phyloP scores from a whole-genome alignment of 2,797 vertebrate species.

The Poecilia wingei region DNA sequence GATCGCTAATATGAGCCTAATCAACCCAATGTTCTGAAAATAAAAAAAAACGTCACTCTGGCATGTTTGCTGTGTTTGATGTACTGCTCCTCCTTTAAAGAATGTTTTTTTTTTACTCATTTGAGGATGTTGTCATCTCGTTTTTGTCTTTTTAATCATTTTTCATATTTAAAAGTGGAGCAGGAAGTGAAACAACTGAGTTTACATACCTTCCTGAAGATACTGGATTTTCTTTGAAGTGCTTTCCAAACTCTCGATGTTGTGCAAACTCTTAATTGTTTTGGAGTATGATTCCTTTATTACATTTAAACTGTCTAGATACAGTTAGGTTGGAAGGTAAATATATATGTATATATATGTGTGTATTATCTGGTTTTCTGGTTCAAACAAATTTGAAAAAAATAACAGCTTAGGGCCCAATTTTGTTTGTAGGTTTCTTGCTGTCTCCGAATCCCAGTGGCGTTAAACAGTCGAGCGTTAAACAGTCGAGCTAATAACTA shows the following conservation, averaged over 20 bases:
- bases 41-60: neutral
- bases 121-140: neutral
- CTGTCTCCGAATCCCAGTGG: neutral
- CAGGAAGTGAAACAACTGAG: neutral
- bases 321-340: too few relatives aligned
- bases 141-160: neutral
- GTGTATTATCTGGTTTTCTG: neutral
- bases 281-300: too few relatives aligned
- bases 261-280: too few relatives aligned
- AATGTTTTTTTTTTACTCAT: neutral
- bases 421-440: neutral
- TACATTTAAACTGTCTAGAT: too few relatives aligned
- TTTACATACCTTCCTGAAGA: neutral
- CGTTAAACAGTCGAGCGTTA: too few relatives aligned
- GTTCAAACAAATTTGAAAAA: neutral
- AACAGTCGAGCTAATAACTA: neutral
- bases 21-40: neutral
- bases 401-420: neutral
- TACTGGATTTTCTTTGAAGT: neutral
- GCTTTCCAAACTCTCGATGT: too few relatives aligned
- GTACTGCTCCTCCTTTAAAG: neutral
- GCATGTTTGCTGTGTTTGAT: neutral
- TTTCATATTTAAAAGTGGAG: neutral
- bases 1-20: neutral
- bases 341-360: too few relatives aligned